phyloP scores from a whole-genome alignment of 2,888 invertebrate genomes.

The Erynnis tages region DNA sequence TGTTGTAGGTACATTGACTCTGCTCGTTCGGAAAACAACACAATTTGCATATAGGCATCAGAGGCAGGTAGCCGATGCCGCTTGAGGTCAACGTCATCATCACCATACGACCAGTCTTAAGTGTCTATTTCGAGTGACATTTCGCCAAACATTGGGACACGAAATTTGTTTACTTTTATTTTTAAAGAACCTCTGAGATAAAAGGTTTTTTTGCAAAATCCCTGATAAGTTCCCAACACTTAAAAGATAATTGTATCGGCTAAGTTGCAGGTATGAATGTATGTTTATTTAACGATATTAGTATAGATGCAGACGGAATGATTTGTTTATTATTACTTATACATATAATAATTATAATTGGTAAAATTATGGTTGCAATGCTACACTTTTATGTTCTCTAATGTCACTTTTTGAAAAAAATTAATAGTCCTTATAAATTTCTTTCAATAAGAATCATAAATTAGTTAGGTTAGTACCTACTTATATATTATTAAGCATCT shows the following conservation, averaged over 20 bases:
- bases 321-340: no score
- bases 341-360: no score
- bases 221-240: neutral
- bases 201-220: neutral
- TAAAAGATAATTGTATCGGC: no score
- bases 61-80: constrained; percentile 63
- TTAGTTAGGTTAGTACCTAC: no score
- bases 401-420: no score
- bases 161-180: constrained; percentile 32
- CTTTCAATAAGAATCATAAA: no score
- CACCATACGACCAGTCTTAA: constrained; percentile 61
- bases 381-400: no score
- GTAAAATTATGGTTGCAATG: neutral
- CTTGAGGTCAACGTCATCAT: constrained; percentile 75
- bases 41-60: constrained; percentile 70
- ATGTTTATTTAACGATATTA: no score
- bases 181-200: constrained; percentile 27
- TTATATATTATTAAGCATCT: no score
- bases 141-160: constrained; percentile 60
- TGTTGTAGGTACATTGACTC: constrained; percentile 64
- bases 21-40: constrained; percentile 58
- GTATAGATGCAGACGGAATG: no score
- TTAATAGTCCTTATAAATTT: no score
- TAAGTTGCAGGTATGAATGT: no score
- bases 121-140: constrained; percentile 63